Evolutionary conservation across 2,797 vertebrate genomes (phyloP), one percentile per base, ranked within the genome.

Genomic region (Thalassophryne amazonica): DNA sequence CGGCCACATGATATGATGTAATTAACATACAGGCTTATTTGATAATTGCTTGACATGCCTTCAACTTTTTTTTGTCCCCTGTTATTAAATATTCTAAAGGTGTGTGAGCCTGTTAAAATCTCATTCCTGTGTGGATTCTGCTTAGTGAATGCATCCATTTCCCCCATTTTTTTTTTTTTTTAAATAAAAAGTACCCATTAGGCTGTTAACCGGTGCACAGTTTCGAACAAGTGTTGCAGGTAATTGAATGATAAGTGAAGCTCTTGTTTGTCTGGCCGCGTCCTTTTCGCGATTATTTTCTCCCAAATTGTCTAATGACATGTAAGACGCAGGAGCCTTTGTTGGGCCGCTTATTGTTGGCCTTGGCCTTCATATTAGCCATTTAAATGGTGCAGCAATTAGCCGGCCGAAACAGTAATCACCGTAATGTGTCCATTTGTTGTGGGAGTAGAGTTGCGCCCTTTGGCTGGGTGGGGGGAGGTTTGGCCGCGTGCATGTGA

Each of bases 401-500:
- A 85, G 83, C 74, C 69, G 67, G 83, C 73, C 73, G 83, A 87
- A 86, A 80, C 88, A 89, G 84, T 91, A 89, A 91, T 90, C 88
- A 86, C 80, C 73, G 81, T 89, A 89, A 88, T 86, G 85, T 85
- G 79, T 81, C 85, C 78, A 85, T 89, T 89, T 88, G 86, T 89
- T 91, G 87, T 88, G 87, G 86, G 86, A 89, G 87, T 87, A 86
- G 82, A 82, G 86, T 76, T 85, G 74, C 78, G 84, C 60, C 85
- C 80, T 79, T 80, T 54, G 63, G 68, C 60, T 57, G 42, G 25
- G 28, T 10, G 30, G 27, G 56, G 59, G 57, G 73, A 23, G 72
- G 54, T 9, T 42, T 6, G 73, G 48, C 53, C 56, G n/a, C n/a
- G 70, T 82, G 85, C 86, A 87, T 90, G 67, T 90, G 88, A 91